Evolutionary conservation across 2,113 vertebrate genomes (phyloP).

Genomic region (Pristiophorus japonicus): DNA sequence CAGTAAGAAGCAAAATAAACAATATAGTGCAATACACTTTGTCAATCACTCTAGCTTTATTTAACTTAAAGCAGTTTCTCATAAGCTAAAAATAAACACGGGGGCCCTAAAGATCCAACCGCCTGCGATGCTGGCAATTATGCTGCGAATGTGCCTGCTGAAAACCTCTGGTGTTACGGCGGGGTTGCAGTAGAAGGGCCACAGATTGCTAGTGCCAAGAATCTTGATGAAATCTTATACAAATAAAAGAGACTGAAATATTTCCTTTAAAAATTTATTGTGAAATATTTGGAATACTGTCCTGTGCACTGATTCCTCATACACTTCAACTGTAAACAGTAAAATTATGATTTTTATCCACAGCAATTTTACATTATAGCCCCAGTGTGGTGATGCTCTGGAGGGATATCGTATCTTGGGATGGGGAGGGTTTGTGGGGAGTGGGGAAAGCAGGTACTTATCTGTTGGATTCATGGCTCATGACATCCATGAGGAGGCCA

Average conservation of each 20-base stretch:
- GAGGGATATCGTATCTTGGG: too few relatives aligned
- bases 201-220: background rate
- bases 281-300: background rate
- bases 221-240: background rate
- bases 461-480: too few relatives aligned
- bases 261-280: background rate
- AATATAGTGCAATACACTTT: background rate
- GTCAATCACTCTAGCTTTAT: background rate
- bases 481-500: too few relatives aligned
- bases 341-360: background rate
- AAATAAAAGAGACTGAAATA: background rate
- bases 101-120: background rate
- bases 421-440: too few relatives aligned
- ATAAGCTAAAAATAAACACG: background rate
- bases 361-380: background rate
- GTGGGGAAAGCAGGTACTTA: too few relatives aligned
- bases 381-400: background rate
- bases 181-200: background rate
- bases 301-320: background rate
- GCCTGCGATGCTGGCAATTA: background rate
- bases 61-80: background rate
- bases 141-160: background rate
- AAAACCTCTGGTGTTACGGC: background rate
- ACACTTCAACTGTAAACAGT: background rate
- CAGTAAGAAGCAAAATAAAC: constrained; percentile 27